Base-by-base conservation (phyloP, 2,113 vertebrate genomes). In the Pavo muticus region DNA sequence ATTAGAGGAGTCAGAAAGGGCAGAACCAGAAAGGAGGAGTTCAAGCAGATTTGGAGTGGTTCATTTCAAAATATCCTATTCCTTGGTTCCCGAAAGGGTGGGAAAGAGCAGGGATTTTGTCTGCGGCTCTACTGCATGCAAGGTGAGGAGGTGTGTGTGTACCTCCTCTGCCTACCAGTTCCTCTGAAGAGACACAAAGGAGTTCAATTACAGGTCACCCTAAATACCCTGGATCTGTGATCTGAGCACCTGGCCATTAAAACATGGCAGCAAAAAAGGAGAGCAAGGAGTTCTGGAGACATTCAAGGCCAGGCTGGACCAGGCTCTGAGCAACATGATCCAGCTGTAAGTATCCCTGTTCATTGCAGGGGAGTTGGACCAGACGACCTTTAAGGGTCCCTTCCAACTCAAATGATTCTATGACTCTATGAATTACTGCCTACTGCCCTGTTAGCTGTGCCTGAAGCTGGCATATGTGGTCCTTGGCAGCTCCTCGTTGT, bases 221-320 rank as follows among this genome's bases (percentile, higher is more conserved):
- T 2, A 0, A 5, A 11, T 2, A 48, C 30, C n/a, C n/a, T 44
- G 65, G n/a, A 27, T 54, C 14, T 16, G 19, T 60, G 63, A 47
- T 29, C 63, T 5, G 6, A 64, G 52, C 63, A 64, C 7, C 25
- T 68, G 37, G 29, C 10, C n/a, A 29, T 24, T 56, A 40, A 65
- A 65, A 44, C n/a, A 11, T 7, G 17, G 9, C 6, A 32, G 29
- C 23, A 19, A 5, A 35, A 72, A 76, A 44, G 29, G 24, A 59
- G 8, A 45, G 5, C 3, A 40, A 35, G 40, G 5, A 10, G 9
- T 1, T 40, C 48, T 50, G 11, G 20, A 50, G 48, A 24, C 23
- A 50, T 50, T 50, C 20, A 21, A 24, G 48, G 23, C 23, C 48
- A 50, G 12, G 11, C 48, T 50, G 48, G 11, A 24, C 45, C 7